Evolutionary conservation across 2,797 vertebrate genomes (phyloP), one percentile per base, ranked within the genome.

Genomic region (Sebastes trivittatus): DNA sequence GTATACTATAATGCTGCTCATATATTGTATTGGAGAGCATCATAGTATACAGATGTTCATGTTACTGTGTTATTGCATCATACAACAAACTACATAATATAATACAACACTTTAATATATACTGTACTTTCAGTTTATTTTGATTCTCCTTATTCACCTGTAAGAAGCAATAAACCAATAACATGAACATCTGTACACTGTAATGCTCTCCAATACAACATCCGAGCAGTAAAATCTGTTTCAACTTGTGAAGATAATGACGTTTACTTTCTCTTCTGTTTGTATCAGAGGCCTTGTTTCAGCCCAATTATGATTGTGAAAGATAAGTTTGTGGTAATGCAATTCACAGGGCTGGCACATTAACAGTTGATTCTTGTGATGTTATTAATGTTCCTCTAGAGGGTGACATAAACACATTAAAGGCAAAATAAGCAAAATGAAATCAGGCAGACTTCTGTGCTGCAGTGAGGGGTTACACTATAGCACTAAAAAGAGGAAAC

Each of bases 371-470:
- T 68, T 72, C 64, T 23, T 85, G 88, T 64, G 55, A 75, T 89
- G 66, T 29, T 72, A 49, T 25, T 13, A 58, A 71, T 80, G n/a
- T 23, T 78, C 90, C 91, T 85, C 81, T 93, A 93, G 93, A 89
- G 89, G 91, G 91, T 87, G 38, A 6, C 74, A 67, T 66, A 78
- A 86, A 83, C 80, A 72, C 83, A 86, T 66, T 46, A 49, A 32
- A 72, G 72, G 49, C 2, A 29, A 32, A 67, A 55, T 3, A 29
- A 69, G 32, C n/a, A 27, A n/a, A 55, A 30, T 7, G 4, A n/a
- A 14, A 23, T 55, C 7, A 59, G 29, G 3, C n/a, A 25, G n/a
- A 23, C 13, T 4, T 4, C 11, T 65, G 30, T 1, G 4, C 3
- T 58, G 59, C 66, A 62, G 22, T 68, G 29, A 68, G 25, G 8